Conservation (phyloP, 2,113 vertebrate genomes). For the Chroicocephalus ridibundus region DNA sequence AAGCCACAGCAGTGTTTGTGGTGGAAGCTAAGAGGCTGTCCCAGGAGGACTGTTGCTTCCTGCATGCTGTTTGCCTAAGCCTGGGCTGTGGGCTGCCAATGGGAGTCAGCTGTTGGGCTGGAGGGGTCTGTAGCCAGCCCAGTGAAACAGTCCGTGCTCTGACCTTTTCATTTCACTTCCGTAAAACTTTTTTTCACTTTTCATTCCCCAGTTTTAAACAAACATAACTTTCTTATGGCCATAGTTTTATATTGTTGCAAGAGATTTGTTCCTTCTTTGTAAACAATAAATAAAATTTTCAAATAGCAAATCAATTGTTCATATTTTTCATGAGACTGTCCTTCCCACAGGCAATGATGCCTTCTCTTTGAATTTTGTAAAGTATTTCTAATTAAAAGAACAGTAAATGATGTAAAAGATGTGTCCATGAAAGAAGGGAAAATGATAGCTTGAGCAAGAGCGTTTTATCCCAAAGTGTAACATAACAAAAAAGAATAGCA, state of each 20-base stretch:
- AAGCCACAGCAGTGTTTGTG: neutral
- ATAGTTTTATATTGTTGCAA: neutral
- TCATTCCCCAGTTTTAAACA: neutral
- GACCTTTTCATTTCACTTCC: neutral
- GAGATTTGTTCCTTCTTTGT: neutral
- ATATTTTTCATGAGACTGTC: neutral
- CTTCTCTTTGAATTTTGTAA: neutral
- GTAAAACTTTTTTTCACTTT: neutral
- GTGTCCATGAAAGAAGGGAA: neutral
- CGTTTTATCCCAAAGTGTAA: neutral
- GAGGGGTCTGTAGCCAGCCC: neutral
- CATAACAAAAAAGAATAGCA: neutral
- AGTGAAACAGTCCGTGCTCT: neutral
- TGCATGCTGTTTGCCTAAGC: neutral
- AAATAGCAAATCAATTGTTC: neutral
- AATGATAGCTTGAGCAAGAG: neutral
- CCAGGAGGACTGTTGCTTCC: neutral
- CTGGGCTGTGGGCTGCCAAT: fast-evolving
- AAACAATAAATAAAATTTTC: neutral
- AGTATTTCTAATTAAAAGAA: neutral
- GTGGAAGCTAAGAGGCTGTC: neutral
- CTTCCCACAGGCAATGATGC: neutral
- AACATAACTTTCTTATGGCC: neutral
- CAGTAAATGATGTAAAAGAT: neutral
- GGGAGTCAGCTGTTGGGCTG: neutral